Conservation (phyloP, 1,140 invertebrate species). For the Drosophila bipectinata region DNA sequence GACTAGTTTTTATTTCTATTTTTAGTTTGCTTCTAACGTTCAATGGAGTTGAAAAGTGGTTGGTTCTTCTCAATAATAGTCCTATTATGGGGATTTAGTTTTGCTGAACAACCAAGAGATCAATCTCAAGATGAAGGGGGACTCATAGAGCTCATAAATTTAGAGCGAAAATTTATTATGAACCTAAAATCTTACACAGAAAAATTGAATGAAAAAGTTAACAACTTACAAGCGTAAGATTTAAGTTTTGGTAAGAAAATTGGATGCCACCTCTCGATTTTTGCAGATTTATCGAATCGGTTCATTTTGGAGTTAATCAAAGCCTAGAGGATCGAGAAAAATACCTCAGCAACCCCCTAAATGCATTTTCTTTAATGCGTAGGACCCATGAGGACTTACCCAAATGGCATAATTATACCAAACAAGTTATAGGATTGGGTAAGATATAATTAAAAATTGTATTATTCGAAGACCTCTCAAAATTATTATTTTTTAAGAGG, state of each 20-base stretch:
- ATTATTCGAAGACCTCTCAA: not conserved
- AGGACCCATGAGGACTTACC: conserved; percentile 55
- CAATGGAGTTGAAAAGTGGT: conserved; percentile 8
- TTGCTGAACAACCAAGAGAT: not conserved
- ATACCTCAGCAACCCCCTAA: conserved; percentile 50
- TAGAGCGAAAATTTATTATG: conserved; percentile 12
- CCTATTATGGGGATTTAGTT: not conserved
- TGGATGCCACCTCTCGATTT: too few species aligned
- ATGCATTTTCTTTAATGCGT: conserved; percentile 43
- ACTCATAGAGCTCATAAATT: conserved; percentile 9
- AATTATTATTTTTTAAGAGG: conserved; percentile 3
- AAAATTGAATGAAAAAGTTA: conserved; percentile 22
- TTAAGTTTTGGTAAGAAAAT: not conserved
- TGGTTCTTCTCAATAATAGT: not conserved
- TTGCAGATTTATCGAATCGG: conserved; percentile 9
- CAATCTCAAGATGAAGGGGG: conserved; percentile 1
- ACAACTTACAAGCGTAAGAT: conserved; percentile 24
- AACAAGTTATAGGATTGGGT: conserved; percentile 25
- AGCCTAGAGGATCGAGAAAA: conserved; percentile 21
- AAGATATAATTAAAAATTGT: not conserved
- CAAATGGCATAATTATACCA: conserved; percentile 47
- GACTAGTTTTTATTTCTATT: not conserved
- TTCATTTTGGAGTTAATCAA: conserved; percentile 2
- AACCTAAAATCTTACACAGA: conserved; percentile 14
- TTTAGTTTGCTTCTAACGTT: not conserved